Conservation (phyloP, 2,113 vertebrate species). For the Larimichthys crocea region DNA sequence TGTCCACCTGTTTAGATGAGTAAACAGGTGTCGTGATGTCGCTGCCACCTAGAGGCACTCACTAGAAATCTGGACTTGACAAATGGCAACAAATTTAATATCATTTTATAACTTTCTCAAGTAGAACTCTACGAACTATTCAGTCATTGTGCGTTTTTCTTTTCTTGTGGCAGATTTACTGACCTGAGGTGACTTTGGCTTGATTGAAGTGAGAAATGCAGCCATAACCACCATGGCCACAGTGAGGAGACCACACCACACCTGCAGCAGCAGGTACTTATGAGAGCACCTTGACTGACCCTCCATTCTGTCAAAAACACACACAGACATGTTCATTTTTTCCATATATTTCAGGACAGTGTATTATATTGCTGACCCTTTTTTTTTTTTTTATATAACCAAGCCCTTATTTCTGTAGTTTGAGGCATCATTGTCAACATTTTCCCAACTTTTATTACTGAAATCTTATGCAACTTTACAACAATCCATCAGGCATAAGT, state of each 20-base stretch:
- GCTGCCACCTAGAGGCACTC: slow-evolving; percentile 23
- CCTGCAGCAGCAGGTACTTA: slow-evolving; percentile 72
- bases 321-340: slow-evolving; percentile 17
- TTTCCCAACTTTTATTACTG: too few species aligned
- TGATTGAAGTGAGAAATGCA: slow-evolving; percentile 31
- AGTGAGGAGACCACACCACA: slow-evolving; percentile 80
- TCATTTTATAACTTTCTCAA: neutral
- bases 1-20: neutral
- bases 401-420: too few species aligned
- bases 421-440: too few species aligned
- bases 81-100: neutral
- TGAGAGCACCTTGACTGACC: slow-evolving; percentile 29
- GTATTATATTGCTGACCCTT: too few species aligned
- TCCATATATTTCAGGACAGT: neutral
- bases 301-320: slow-evolving; percentile 66
- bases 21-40: neutral
- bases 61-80: neutral
- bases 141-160: neutral
- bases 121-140: too few species aligned
- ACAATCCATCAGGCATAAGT: too few species aligned
- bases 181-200: slow-evolving; percentile 42
- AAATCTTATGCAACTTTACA: too few species aligned
- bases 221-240: slow-evolving; percentile 69
- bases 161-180: neutral
- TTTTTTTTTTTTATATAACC: too few species aligned